Evolutionary conservation across 2,113 vertebrate genomes (phyloP).

Genomic region (Tachysurus vachellii): DNA sequence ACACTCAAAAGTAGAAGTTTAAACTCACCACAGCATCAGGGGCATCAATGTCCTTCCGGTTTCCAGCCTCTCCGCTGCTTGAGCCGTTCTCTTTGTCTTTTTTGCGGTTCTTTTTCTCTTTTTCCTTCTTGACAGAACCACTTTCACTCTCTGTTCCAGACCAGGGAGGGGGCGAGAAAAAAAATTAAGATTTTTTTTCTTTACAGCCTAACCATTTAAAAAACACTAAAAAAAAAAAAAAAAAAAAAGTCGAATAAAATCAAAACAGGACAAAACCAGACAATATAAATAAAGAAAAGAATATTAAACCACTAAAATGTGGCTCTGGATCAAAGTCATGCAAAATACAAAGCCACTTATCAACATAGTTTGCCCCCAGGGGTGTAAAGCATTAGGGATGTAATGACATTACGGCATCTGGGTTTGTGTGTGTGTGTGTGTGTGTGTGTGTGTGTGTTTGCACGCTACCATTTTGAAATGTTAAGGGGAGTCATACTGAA

Average conservation of each 20-base stretch:
- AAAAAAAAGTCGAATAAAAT: background rate
- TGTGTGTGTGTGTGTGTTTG: background rate
- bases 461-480: background rate
- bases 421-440: background rate
- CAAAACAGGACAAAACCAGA: no score
- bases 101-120: conserved; percentile 96
- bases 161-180: background rate
- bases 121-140: conserved; percentile 89
- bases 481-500: background rate
- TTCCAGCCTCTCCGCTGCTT: conserved; percentile 80
- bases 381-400: background rate
- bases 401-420: background rate
- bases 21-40: conserved; percentile 85
- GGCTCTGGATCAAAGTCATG: background rate
- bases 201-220: background rate
- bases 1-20: background rate
- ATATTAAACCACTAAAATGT: background rate
- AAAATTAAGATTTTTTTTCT: background rate
- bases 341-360: background rate
- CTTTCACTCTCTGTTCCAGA: conserved; percentile 77
- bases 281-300: background rate
- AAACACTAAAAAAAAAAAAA: no score
- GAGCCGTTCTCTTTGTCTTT: conserved; percentile 98
- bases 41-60: conserved; percentile 83
- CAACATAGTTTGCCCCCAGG: background rate